Conservation (phyloP, 2,888 invertebrate genomes). For the Scaptomyza tumidula region DNA sequence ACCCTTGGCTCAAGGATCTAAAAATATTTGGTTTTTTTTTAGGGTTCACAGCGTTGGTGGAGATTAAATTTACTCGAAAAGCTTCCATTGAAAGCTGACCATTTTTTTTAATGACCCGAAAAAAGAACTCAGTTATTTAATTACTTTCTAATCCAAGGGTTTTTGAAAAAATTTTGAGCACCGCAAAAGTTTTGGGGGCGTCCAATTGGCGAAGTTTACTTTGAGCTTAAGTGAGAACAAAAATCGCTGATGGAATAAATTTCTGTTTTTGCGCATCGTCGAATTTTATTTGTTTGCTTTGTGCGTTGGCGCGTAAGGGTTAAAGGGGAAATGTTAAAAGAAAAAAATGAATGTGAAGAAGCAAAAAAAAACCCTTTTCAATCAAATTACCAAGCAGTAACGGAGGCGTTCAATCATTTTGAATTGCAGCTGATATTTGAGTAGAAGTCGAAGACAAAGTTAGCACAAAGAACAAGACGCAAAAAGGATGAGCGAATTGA, state of each 20-base stretch:
- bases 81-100: not conserved
- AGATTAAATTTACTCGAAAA: not conserved
- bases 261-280: slow-evolving; percentile 49
- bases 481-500: not conserved
- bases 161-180: not conserved
- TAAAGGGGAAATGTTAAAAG: not conserved
- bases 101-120: not conserved
- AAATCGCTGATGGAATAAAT: slow-evolving; percentile 22
- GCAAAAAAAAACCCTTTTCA: slow-evolving; percentile 65
- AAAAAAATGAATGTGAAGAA: not conserved
- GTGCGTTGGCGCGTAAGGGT: slow-evolving; percentile 2
- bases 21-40: not conserved
- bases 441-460: not conserved
- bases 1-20: too few relatives aligned
- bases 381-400: slow-evolving; percentile 62
- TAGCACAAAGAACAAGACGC: not conserved
- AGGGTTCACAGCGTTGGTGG: not conserved
- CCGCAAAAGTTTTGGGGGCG: slow-evolving; percentile 15
- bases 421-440: slow-evolving; percentile 30
- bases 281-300: slow-evolving; percentile 66
- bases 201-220: slow-evolving; percentile 24
- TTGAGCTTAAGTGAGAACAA: slow-evolving; percentile 1
- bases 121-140: slow-evolving; percentile 31
- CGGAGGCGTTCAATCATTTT: slow-evolving; percentile 60
- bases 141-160: slow-evolving; percentile 38